Evolutionary conservation across 2,797 vertebrate genomes (phyloP).

Genomic region (Nannoperca obscura): DNA sequence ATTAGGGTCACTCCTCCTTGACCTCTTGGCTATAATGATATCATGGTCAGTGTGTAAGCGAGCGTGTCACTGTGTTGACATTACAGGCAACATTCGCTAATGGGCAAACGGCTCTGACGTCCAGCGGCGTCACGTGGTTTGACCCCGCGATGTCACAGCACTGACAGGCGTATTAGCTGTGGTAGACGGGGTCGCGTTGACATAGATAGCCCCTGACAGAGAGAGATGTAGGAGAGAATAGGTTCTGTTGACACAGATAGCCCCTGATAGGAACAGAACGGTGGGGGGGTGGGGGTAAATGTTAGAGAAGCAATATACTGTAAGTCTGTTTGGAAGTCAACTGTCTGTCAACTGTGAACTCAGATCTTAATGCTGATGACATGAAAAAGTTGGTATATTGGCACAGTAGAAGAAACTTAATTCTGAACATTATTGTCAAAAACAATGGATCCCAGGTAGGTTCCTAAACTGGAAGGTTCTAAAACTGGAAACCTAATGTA

Average conservation of each 20-base stretch:
- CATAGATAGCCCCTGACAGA: constrained; percentile 74
- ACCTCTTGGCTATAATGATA: constrained; percentile 73
- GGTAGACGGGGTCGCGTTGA: constrained; percentile 57
- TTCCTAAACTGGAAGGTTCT: neutral
- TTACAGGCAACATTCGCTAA: constrained; percentile 70
- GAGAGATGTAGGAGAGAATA: constrained; percentile 50
- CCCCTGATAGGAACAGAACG: constrained; percentile 56
- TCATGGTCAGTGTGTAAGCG: constrained; percentile 73
- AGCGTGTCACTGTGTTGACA: constrained; percentile 72
- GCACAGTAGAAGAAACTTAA: neutral
- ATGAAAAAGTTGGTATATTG: neutral
- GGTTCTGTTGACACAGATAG: constrained; percentile 61
- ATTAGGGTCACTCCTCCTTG: constrained; percentile 58
- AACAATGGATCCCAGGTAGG: neutral
- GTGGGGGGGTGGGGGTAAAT: neutral
- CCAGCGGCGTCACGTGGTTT: constrained; percentile 64
- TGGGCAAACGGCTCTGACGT: constrained; percentile 67
- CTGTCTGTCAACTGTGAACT: constrained; percentile 7
- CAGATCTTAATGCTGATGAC: neutral
- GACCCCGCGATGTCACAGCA: constrained; percentile 60
- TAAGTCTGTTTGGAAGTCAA: constrained; percentile 14
- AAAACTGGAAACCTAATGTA: constrained; percentile 10
- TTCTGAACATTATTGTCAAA: neutral
- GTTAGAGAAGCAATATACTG: constrained; percentile 21
- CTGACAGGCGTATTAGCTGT: constrained; percentile 79